phyloP scores from a whole-genome alignment of 2,113 vertebrate species.

The Erinaceus europaeus region DNA sequence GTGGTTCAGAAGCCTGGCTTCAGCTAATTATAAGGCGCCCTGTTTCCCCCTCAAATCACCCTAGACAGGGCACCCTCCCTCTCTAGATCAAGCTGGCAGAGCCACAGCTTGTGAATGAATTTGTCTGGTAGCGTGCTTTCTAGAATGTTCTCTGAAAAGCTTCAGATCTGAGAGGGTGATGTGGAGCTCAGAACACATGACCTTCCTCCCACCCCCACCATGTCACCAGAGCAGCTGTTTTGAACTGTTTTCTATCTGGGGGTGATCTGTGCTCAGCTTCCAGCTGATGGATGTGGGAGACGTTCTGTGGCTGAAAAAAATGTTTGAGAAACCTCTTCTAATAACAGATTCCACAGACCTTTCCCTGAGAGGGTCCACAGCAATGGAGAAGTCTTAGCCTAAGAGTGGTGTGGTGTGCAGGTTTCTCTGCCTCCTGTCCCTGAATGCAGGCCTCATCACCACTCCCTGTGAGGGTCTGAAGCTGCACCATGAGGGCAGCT shows the following conservation, averaged over 20 bases:
- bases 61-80: background rate
- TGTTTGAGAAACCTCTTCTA: background rate
- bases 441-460: background rate
- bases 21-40: slow-evolving; percentile 12
- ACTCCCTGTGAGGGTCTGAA: background rate
- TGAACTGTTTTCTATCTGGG: slow-evolving; percentile 33
- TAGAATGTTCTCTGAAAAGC: background rate
- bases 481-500: background rate
- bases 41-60: background rate
- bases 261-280: background rate
- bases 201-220: background rate
- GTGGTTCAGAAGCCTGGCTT: slow-evolving; percentile 1
- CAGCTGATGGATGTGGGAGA: background rate
- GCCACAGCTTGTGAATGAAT: background rate
- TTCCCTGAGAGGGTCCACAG: background rate
- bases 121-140: background rate
- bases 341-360: background rate
- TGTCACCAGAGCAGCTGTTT: slow-evolving; percentile 34
- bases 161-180: background rate
- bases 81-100: background rate
- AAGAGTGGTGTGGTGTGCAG: background rate
- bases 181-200: background rate
- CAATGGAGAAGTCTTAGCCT: background rate
- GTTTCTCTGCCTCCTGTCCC: slow-evolving; percentile 19
- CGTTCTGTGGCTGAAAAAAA: background rate